Percentiles rank a stretch among this genome's conserved stretches.
These are phyloP conservation scores for Clarias platycephalus DNA, from an alignment of 2,797 vertebrate genomes.

Conservation along the genomic window DNA sequence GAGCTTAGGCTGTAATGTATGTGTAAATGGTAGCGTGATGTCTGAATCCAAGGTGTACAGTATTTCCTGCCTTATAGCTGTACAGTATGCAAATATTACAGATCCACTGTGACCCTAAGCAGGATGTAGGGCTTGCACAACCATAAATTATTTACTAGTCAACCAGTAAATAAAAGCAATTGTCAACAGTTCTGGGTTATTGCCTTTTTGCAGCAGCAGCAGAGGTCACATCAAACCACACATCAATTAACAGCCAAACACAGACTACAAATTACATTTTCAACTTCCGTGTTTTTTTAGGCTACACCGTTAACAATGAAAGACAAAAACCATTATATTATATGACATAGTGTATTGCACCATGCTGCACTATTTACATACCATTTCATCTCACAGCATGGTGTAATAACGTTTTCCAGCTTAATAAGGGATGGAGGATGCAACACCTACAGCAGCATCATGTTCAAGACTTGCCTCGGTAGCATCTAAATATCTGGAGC, in stretches of 20 bases:
- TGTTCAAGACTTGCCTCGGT: background rate
- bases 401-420: background rate
- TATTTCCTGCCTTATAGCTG: background rate
- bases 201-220: background rate
- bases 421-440: background rate
- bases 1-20: background rate
- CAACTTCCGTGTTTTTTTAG: background rate
- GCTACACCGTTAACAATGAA: background rate
- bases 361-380: background rate
- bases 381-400: background rate
- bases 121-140: background rate
- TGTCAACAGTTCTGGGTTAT: background rate
- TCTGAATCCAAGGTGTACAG: background rate
- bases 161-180: background rate
- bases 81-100: background rate
- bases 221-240: background rate
- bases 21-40: background rate
- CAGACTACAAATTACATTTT: slow-evolving; percentile 2
- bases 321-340: background rate
- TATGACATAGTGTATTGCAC: background rate
- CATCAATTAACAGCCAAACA: background rate
- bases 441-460: background rate
- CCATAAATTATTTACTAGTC: background rate
- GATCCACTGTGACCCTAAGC: background rate
- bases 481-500: background rate